phyloP scores from a whole-genome alignment of 2,797 vertebrate genomes.

The Lutjanus argentimaculatus region DNA sequence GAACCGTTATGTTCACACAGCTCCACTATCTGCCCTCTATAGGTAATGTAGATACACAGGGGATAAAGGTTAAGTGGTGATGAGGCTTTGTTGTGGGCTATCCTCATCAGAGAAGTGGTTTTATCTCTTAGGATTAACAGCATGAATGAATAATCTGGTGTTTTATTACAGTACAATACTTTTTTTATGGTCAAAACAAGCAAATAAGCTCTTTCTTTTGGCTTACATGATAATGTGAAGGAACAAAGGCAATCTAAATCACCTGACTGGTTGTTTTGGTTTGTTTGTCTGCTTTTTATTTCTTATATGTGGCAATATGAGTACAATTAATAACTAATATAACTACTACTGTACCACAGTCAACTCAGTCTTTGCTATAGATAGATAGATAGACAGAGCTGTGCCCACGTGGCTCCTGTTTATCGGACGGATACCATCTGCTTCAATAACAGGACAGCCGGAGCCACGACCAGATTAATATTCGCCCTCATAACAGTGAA shows the following conservation, averaged over 20 bases:
- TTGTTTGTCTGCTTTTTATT: background rate
- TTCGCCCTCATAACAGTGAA: slow-evolving; percentile 69
- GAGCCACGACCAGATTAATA: slow-evolving; percentile 79
- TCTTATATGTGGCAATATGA: background rate
- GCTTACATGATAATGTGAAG: background rate
- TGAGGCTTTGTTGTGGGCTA: slow-evolving; percentile 4
- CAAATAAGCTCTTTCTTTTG: background rate
- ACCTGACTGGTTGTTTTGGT: background rate
- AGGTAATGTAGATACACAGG: slow-evolving; percentile 41
- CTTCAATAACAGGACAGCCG: slow-evolving; percentile 72
- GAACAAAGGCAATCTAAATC: background rate
- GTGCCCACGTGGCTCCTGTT: slow-evolving; percentile 67
- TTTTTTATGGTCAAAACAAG: background rate
- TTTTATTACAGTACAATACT: background rate
- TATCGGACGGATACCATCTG: slow-evolving; percentile 82
- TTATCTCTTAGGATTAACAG: background rate
- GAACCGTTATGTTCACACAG: slow-evolving; percentile 47
- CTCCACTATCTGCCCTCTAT: slow-evolving; percentile 58
- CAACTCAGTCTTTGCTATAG: background rate
- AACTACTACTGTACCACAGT: background rate
- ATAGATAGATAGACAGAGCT: slow-evolving; percentile 17
- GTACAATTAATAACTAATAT: background rate
- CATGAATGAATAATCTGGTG: background rate
- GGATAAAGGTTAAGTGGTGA: background rate
- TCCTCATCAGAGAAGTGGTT: background rate